Evolutionary conservation across 2,797 vertebrate species (phyloP).

Genomic region (Ctenosaura bakeri): DNA sequence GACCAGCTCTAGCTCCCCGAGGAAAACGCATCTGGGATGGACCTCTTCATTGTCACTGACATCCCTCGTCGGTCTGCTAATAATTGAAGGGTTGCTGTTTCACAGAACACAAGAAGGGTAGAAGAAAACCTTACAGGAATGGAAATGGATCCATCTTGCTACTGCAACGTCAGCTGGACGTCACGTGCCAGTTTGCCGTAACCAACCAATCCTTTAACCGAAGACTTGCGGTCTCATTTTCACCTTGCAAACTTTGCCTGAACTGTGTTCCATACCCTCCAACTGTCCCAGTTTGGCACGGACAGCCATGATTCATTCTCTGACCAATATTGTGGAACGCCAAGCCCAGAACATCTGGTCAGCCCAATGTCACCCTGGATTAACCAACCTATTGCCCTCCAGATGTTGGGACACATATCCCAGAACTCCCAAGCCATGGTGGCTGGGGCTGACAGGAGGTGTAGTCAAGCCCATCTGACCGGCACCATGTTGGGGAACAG

Average conservation of each 20-base stretch:
- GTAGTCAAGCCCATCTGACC: no score
- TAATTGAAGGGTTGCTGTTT: conserved; percentile 1
- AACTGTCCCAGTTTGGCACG: no score
- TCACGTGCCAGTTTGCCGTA: not conserved
- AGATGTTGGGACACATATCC: no score
- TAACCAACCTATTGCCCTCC: no score
- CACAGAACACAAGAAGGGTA: not conserved
- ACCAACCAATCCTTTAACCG: not conserved
- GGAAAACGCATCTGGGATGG: conserved; percentile 53
- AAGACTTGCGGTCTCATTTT: not conserved
- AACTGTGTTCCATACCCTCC: no score
- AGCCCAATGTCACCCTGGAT: no score
- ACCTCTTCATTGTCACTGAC: not conserved
- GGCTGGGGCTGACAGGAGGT: not conserved
- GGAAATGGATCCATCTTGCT: not conserved
- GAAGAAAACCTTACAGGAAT: conserved; percentile 15
- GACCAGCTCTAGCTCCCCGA: not conserved
- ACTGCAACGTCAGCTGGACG: not conserved
- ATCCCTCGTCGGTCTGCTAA: conserved; percentile 39
- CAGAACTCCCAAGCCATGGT: no score
- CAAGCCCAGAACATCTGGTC: no score
- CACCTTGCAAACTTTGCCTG: no score
- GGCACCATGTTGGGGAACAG: no score
- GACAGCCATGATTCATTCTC: no score
- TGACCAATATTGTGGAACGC: no score